Percentiles rank a stretch among this genome's conserved stretches.
Conservation (phyloP, 2,888 invertebrate species). For the Nemurella pictetii region DNA sequence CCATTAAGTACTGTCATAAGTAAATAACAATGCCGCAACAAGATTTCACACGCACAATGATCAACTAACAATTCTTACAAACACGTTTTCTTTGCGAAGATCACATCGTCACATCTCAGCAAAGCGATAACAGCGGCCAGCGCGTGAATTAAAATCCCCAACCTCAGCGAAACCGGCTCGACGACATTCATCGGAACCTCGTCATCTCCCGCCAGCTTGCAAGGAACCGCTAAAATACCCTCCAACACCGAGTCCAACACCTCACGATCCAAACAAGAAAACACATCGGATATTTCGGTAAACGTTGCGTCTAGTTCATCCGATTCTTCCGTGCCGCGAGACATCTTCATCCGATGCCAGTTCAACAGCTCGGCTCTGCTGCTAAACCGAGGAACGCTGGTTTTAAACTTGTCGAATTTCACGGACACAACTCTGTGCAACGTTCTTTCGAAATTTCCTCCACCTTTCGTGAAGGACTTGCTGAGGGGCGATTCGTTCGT, state of each 20-base stretch:
- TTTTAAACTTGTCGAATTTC: neutral
- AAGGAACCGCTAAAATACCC: slow-evolving; percentile 8
- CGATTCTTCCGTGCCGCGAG: neutral
- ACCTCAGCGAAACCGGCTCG: slow-evolving; percentile 30
- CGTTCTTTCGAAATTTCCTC: slow-evolving; percentile 31
- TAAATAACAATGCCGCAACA: neutral
- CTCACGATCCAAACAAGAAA: slow-evolving; percentile 23
- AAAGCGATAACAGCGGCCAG: slow-evolving; percentile 23
- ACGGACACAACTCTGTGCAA: neutral
- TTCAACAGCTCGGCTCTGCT: slow-evolving; percentile 31
- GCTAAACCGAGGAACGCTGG: neutral
- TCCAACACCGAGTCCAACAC: slow-evolving; percentile 9
- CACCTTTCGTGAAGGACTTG: neutral
- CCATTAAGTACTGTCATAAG: too few relatives aligned
- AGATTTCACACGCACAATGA: neutral
- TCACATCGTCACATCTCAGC: slow-evolving; percentile 7
- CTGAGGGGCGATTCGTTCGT: neutral
- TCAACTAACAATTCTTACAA: neutral
- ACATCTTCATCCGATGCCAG: slow-evolving; percentile 20
- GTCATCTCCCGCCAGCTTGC: neutral
- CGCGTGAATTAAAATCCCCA: slow-evolving; percentile 32
- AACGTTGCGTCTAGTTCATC: neutral
- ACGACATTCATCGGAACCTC: neutral
- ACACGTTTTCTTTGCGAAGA: neutral
- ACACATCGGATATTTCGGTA: neutral